Evolutionary conservation across 2,113 vertebrate genomes (phyloP), one percentile per base, ranked within the genome.

Genomic region (Rhombomys opimus): DNA sequence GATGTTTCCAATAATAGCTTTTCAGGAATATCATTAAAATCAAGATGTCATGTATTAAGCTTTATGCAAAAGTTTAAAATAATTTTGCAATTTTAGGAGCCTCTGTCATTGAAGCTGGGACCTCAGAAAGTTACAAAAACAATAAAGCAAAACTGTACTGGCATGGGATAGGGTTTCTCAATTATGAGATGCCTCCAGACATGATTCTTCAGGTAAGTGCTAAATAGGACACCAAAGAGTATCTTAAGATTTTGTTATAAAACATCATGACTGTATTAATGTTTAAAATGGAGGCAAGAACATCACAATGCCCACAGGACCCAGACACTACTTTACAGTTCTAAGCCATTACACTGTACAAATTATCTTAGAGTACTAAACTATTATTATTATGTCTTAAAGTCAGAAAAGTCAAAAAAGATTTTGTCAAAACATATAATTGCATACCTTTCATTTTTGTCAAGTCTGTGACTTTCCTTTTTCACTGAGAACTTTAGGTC

Each of bases 71-170:
- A 78, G 1, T 88, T 88, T 73, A 82, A 75, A 59, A 54, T 80
- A 30, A 30, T 88, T 38, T 90, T 89, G 12, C 87, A 38, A 93
- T 95, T 96, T 35, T 90, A 98, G 97, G 98, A 81, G 98, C 97
- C 67, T 97, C 96, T 27, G 86, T 98, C 65, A 38, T 98, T 93
- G 96, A 97, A 85, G 59, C 93, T 0, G 96, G 93, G 52, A 98
- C 98, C 7, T 98, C 98, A 2, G 98, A 97, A 73, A 98, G 86
- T 89, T 98, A 98, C 38, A 97, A 35, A 95, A 97, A 96, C 75
- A 77, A 86, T 46, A 97, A 95, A 54, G 96, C 97, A 67, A 97
- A 97, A 57, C 92, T 98, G 1, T 96, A 75, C 61, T 98, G 98
- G 97, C 95, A 89, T 23, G 96, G 97, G 22, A 96, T 98, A 41